These are phyloP conservation scores for Parnassius apollo DNA, from an alignment of 2,888 invertebrate species.

Conservation along the genomic window DNA sequence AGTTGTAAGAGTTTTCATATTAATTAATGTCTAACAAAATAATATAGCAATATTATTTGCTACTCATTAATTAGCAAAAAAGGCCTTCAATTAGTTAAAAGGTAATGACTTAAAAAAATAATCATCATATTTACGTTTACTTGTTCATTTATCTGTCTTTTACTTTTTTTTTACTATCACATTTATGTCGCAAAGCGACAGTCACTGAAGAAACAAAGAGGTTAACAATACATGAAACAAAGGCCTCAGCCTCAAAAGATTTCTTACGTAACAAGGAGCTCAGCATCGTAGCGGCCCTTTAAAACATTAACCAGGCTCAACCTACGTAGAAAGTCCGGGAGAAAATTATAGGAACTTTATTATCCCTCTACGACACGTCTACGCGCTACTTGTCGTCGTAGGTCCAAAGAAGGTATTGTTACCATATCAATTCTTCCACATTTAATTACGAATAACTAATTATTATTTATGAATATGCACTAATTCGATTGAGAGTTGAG, in stretches of 20 bases:
- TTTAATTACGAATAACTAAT: too few species aligned
- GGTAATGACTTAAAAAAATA: too few species aligned
- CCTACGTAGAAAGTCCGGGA: slow-evolving; percentile 31
- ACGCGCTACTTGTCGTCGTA: slow-evolving; percentile 46
- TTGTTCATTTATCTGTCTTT: too few species aligned
- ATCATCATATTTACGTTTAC: too few species aligned
- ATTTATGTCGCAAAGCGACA: slow-evolving; percentile 3
- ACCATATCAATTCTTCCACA: too few species aligned
- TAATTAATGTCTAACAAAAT: too few species aligned
- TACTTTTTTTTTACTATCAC: not conserved
- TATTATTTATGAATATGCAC: not conserved
- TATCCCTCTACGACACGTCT: slow-evolving; percentile 41
- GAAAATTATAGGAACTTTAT: slow-evolving; percentile 44
- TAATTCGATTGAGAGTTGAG: not conserved
- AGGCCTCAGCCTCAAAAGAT: slow-evolving; percentile 11
- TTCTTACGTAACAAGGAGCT: slow-evolving; percentile 23
- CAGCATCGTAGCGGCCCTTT: slow-evolving; percentile 7
- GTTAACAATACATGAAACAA: slow-evolving; percentile 15
- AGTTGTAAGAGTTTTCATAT: too few species aligned
- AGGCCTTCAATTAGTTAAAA: too few species aligned
- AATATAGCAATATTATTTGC: too few species aligned
- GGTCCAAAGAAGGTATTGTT: slow-evolving; percentile 27
- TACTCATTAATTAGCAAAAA: too few species aligned
- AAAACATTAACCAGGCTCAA: slow-evolving; percentile 30
- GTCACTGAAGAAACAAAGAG: slow-evolving; percentile 16